phyloP scores from a whole-genome alignment of 2,113 vertebrate genomes.

The Myiozetetes cayanensis region DNA sequence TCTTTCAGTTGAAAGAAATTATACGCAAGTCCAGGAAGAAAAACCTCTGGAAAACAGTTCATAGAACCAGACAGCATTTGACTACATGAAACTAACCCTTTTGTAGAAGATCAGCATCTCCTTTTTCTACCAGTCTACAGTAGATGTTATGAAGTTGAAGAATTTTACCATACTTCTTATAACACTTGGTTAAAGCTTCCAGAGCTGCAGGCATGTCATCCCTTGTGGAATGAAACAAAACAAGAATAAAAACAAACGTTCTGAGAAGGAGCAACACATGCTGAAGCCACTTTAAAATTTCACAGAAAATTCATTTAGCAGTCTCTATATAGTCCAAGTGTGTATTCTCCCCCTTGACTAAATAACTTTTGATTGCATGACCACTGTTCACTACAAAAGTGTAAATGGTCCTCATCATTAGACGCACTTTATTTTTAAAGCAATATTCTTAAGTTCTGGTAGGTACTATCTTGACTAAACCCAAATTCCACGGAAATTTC shows the following conservation, averaged over 20 bases:
- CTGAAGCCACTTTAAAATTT: not conserved
- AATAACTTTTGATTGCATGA: not conserved
- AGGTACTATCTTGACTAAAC: not conserved
- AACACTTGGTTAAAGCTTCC: constrained; percentile 76
- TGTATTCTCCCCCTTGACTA: not conserved
- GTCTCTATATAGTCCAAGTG: not conserved
- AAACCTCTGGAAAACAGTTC: not conserved
- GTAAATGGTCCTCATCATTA: not conserved
- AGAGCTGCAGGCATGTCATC: constrained; percentile 79
- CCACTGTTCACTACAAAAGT: not conserved
- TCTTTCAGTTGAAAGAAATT: not conserved
- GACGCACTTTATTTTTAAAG: not conserved
- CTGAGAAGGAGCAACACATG: not conserved
- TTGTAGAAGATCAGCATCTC: constrained; percentile 85
- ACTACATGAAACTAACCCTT: constrained; percentile 79
- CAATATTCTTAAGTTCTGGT: not conserved
- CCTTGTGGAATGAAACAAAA: constrained; percentile 71
- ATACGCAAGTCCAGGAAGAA: not conserved
- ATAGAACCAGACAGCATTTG: not conserved
- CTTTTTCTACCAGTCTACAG: constrained; percentile 85
- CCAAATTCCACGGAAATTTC: not conserved
- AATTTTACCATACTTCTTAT: constrained; percentile 77
- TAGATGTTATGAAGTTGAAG: constrained; percentile 85
- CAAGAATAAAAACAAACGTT: constrained; percentile 29
- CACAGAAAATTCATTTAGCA: not conserved